Conservation (phyloP, 2,888 invertebrate species). For the Drosophila meridiana region DNA sequence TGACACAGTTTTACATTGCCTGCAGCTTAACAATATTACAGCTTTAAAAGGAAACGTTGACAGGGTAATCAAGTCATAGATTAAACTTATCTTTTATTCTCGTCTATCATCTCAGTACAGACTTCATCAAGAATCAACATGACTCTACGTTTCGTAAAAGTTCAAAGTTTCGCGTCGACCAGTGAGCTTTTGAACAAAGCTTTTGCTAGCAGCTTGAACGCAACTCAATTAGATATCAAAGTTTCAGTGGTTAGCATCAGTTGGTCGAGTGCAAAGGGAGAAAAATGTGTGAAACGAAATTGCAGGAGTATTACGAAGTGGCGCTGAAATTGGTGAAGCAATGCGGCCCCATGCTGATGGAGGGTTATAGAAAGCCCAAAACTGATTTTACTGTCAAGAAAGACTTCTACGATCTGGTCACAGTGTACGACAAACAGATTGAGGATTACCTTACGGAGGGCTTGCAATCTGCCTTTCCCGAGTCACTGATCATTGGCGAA, state of each 20-base stretch:
- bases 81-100: conserved; percentile 21
- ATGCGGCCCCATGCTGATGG: conserved; percentile 82
- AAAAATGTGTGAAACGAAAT: conserved; percentile 57
- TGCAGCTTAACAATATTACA: conserved; percentile 1
- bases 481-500: conserved; percentile 92
- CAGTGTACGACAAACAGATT: conserved; percentile 91
- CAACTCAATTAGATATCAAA: conserved; percentile 19
- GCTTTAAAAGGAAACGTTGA: background rate
- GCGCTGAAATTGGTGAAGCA: conserved; percentile 82
- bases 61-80: conserved; percentile 26
- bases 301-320: conserved; percentile 81
- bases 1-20: conserved; percentile 5
- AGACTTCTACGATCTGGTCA: conserved; percentile 90
- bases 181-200: conserved; percentile 57
- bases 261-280: conserved; percentile 22
- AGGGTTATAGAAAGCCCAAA: conserved; percentile 82
- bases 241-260: conserved; percentile 39
- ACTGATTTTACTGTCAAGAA: conserved; percentile 85
- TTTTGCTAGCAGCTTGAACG: conserved; percentile 27
- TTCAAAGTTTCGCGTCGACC: conserved; percentile 29
- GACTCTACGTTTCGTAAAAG: conserved; percentile 13
- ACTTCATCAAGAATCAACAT: conserved; percentile 11
- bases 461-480: conserved; percentile 87
- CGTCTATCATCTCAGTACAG: conserved; percentile 4
- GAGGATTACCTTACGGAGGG: conserved; percentile 89